Evolutionary conservation across 2,888 invertebrate species (phyloP).

Genomic region (Nudaria mundana): DNA sequence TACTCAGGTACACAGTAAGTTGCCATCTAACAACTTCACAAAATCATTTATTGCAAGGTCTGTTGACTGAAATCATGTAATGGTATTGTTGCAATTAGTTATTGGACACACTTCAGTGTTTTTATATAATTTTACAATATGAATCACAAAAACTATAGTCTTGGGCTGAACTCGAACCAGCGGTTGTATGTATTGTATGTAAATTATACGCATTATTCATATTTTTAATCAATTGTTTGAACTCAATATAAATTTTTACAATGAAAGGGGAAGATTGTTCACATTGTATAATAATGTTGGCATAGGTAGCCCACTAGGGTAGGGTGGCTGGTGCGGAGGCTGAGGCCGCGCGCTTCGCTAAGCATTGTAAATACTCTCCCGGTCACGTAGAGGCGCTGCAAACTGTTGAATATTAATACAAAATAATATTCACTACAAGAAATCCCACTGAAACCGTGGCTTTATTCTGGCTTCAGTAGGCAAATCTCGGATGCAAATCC

Average conservation of each 20-base stretch:
- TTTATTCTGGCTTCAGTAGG: conserved; percentile 41
- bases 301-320: conserved; percentile 29
- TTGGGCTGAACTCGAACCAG: not conserved
- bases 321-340: conserved; percentile 36
- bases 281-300: conserved; percentile 47
- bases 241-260: too few relatives aligned
- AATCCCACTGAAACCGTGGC: conserved; percentile 48
- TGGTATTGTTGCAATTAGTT: too few relatives aligned
- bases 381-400: conserved; percentile 69
- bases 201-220: too few relatives aligned
- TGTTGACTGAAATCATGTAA: too few relatives aligned
- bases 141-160: too few relatives aligned
- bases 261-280: conserved; percentile 35
- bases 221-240: too few relatives aligned
- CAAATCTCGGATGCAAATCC: conserved; percentile 34
- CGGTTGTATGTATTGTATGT: too few relatives aligned
- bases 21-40: too few relatives aligned
- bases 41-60: too few relatives aligned
- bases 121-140: too few relatives aligned
- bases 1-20: too few relatives aligned
- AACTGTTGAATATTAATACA: conserved; percentile 77
- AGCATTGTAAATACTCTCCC: conserved; percentile 74
- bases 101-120: too few relatives aligned
- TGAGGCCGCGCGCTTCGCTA: conserved; percentile 62
- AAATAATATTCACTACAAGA: conserved; percentile 62